Base-by-base conservation (phyloP, 2,888 invertebrate species). In the Steinernema hermaphroditum region DNA sequence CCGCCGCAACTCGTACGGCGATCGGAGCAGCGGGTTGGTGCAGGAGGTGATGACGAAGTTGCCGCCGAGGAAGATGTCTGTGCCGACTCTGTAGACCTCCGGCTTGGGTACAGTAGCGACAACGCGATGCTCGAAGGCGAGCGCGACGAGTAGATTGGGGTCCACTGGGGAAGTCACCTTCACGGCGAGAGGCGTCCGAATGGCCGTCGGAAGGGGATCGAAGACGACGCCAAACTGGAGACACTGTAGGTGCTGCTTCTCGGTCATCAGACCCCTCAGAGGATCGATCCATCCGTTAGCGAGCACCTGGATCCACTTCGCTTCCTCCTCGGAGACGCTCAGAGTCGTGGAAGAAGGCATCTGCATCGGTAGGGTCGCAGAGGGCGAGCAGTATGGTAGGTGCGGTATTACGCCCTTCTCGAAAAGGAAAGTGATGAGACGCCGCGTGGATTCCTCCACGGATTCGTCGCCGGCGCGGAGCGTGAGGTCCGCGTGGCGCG, bases 361-460 rank as follows among this genome's bases (percentile, higher is more conserved):
- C n/a, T n/a, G n/a, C n/a, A n/a, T n/a, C n/a, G n/a, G n/a, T n/a
- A n/a, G n/a, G n/a, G n/a, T n/a, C n/a, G n/a, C n/a, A n/a, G n/a
- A n/a, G 8, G 62, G 27, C 29, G 62, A 29, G 14, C 32, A 19
- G 27, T 62, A 34, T 2, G 62, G 62, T 16, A 62, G 62, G 62
- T 75, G 74, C 8, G 81, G 81, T 9, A 83, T 50, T 27, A 83
- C 54, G 75, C 90, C 92, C 19, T 77, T 46, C n/a, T 88, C 91
- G 85, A 93, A 92, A 2, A 97, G 90, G 81, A 94, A 89, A 71
- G 91, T 90, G 24, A 97, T 92, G 2, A 97, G 92, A 85, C 92
- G 90, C 88, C 92, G 90, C 9, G 94, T 93, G 74, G 93, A 94
- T 86, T 96, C 93, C 82, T 93, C 92, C 1, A 95, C 90, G 27